Evolutionary conservation across 2,797 vertebrate species (phyloP).

Genomic region (Astyanax mexicanus): DNA sequence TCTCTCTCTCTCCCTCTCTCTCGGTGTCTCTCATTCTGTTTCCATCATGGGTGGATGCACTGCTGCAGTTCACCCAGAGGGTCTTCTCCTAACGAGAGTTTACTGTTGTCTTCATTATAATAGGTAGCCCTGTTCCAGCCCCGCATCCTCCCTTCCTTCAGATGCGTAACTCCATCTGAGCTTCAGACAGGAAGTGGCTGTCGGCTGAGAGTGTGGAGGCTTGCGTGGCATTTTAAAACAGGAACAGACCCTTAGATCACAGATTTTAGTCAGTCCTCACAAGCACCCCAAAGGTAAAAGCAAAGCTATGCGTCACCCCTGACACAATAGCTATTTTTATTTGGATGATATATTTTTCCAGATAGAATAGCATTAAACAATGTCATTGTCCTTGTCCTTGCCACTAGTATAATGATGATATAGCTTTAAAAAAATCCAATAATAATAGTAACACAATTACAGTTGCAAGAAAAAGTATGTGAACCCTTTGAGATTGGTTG

Average conservation of each 20-base stretch:
- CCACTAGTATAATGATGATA: too few species aligned
- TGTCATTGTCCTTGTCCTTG: too few species aligned
- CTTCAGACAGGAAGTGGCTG: not conserved
- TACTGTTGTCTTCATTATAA: constrained; percentile 20
- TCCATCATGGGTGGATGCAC: not conserved
- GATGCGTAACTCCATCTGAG: not conserved
- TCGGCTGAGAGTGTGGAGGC: not conserved
- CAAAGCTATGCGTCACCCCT: not conserved
- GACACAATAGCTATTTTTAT: too few species aligned
- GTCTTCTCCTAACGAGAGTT: constrained; percentile 14
- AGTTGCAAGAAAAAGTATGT: too few species aligned
- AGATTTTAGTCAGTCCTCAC: not conserved
- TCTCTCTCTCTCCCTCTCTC: too few species aligned
- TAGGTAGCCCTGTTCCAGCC: not conserved
- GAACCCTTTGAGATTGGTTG: too few species aligned
- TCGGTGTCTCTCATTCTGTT: too few species aligned
- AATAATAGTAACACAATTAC: too few species aligned
- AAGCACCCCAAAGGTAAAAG: not conserved
- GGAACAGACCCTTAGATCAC: not conserved
- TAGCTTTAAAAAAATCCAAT: too few species aligned
- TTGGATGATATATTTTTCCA: too few species aligned
- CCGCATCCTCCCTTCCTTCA: not conserved
- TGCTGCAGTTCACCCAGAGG: constrained; percentile 1
- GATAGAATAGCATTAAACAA: too few species aligned
- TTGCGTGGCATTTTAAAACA: constrained; percentile 5